phyloP scores from a whole-genome alignment of 1,140 invertebrate species.

The Orussus abietinus region DNA sequence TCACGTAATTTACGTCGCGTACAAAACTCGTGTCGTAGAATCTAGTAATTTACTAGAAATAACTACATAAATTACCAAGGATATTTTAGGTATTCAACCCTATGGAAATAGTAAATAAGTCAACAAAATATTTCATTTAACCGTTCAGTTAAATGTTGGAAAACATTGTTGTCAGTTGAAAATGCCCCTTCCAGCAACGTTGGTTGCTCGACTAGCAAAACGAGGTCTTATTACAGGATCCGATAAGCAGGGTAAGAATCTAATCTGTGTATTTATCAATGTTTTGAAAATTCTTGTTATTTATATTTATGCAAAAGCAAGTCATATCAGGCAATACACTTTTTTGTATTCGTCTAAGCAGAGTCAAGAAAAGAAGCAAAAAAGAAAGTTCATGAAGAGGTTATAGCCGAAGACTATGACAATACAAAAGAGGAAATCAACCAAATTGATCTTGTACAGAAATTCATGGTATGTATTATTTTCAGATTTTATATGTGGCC shows the following conservation, averaged over 20 bases:
- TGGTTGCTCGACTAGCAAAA: conserved; percentile 81
- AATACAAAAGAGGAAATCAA: conserved; percentile 46
- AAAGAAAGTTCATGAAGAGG: conserved; percentile 68
- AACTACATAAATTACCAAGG: too few species aligned
- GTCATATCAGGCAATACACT: too few species aligned
- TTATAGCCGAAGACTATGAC: conserved; percentile 87
- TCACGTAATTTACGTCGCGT: too few species aligned
- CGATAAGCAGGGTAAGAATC: conserved; percentile 47
- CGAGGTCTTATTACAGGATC: conserved; percentile 67
- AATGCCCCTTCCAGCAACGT: conserved; percentile 85
- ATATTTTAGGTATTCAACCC: too few species aligned
- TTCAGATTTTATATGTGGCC: conserved; percentile 2
- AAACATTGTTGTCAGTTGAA: conserved; percentile 12
- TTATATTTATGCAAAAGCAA: conserved; percentile 34
- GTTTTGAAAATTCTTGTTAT: conserved; percentile 8
- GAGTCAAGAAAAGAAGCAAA: conserved; percentile 48
- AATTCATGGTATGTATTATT: conserved; percentile 41
- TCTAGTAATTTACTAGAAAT: too few species aligned
- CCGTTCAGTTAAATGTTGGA: too few species aligned
- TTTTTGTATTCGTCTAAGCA: too few species aligned
- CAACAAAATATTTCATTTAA: too few species aligned
- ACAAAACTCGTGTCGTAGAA: too few species aligned
- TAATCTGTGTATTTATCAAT: conserved; percentile 10
- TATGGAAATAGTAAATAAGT: too few species aligned
- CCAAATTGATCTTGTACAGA: conserved; percentile 46